Percentiles rank a stretch among this genome's conserved stretches.
These are phyloP conservation scores for Paguma larvata DNA, from an alignment of 2,797 vertebrate genomes.

Conservation along the genomic window DNA sequence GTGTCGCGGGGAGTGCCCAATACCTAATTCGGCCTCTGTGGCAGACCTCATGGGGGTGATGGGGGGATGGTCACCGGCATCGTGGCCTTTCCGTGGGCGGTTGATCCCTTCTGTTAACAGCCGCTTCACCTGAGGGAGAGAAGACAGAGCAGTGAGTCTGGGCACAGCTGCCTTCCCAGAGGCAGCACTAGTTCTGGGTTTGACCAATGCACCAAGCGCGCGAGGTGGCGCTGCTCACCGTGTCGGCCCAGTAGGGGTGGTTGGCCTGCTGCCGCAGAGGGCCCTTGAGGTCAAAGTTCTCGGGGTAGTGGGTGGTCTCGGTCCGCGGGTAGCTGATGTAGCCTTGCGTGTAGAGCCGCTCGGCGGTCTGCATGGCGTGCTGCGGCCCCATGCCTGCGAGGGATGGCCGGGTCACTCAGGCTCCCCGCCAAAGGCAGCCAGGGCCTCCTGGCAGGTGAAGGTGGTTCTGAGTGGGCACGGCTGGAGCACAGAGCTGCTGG, in stretches of 20 bases:
- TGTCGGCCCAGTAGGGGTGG: conserved; percentile 94
- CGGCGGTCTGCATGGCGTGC: conserved; percentile 98
- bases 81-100: conserved; percentile 95
- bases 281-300: conserved; percentile 98
- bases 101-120: conserved; percentile 95
- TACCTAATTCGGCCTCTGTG: conserved; percentile 96
- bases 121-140: conserved; percentile 91
- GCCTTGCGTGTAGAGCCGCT: conserved; percentile 97
- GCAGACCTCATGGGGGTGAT: conserved; percentile 98
- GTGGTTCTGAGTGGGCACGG: not conserved
- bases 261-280: conserved; percentile 94
- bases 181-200: not conserved
- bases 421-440: not conserved
- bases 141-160: not conserved
- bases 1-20: not conserved
- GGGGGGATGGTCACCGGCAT: conserved; percentile 98
- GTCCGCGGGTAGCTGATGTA: conserved; percentile 99
- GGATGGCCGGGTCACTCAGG: not conserved
- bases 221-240: conserved; percentile 88
- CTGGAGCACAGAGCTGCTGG: not conserved
- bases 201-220: not conserved
- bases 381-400: conserved; percentile 96
- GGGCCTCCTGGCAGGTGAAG: not conserved
- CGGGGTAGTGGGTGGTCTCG: conserved; percentile 98
- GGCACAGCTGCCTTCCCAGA: too few relatives aligned